phyloP scores from a whole-genome alignment of 2,113 vertebrate genomes.

The Calidris pygmaea region DNA sequence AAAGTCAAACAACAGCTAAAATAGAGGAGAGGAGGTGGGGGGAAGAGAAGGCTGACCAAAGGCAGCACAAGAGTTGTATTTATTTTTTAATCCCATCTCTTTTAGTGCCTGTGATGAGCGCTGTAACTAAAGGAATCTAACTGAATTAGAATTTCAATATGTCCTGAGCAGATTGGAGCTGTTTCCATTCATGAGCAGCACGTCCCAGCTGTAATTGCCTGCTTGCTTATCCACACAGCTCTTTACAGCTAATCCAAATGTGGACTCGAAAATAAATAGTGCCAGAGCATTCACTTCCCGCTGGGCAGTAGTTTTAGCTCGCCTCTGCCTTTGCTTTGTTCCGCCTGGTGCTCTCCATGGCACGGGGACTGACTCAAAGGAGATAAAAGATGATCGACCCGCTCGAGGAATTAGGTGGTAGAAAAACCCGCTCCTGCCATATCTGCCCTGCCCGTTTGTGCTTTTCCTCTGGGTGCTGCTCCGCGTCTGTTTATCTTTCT shows the following conservation, averaged over 20 bases:
- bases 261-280: constrained; percentile 30
- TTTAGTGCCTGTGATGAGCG: constrained; percentile 27
- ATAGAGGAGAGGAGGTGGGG: background rate
- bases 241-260: constrained; percentile 64
- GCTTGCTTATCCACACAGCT: constrained; percentile 40
- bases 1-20: constrained; percentile 49
- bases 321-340: constrained; percentile 49
- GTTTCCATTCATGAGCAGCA: constrained; percentile 51
- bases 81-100: constrained; percentile 45
- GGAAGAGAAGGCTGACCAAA: constrained; percentile 14
- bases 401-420: constrained; percentile 8
- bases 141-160: constrained; percentile 62
- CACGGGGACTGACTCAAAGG: background rate
- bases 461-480: background rate
- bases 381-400: constrained; percentile 46
- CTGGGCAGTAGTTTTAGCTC: constrained; percentile 33
- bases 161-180: constrained; percentile 44
- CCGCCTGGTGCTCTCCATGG: background rate
- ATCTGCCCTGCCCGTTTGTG: background rate
- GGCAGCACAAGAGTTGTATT: background rate
- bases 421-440: background rate
- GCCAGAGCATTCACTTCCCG: constrained; percentile 5
- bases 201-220: constrained; percentile 58
- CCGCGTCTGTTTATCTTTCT: background rate
- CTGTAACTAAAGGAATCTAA: constrained; percentile 45